Evolutionary conservation across 2,113 vertebrate species (phyloP).

Genomic region (Xiphorhynchus elegans): DNA sequence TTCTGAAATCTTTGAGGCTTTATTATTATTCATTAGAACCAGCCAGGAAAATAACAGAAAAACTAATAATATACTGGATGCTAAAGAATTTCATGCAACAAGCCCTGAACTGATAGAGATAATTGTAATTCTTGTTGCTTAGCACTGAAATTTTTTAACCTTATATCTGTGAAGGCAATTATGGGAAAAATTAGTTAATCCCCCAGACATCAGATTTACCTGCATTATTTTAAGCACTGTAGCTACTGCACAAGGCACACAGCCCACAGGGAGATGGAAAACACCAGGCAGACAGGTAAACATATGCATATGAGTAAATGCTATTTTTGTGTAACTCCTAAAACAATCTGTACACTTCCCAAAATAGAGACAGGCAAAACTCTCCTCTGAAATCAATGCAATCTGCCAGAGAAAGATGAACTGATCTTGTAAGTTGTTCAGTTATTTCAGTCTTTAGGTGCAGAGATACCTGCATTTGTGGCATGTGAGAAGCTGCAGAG

Average conservation of each 20-base stretch:
- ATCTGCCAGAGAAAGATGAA: background rate
- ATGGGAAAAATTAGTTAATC: conserved; percentile 11
- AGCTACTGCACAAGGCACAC: background rate
- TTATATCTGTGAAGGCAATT: background rate
- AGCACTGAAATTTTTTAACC: background rate
- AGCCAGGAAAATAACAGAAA: background rate
- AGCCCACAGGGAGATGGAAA: background rate
- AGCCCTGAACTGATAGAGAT: background rate
- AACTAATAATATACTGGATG: background rate
- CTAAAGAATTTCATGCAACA: background rate
- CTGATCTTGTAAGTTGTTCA: background rate
- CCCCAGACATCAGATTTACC: conserved; percentile 8
- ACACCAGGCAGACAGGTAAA: background rate
- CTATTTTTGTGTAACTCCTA: background rate
- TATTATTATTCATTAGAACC: background rate
- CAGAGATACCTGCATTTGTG: background rate
- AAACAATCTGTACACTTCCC: background rate
- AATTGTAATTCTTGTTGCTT: background rate
- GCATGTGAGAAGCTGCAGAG: background rate
- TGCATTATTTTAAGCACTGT: background rate
- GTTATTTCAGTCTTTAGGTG: background rate
- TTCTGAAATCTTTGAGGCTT: background rate
- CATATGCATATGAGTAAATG: background rate
- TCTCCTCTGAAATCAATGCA: background rate
- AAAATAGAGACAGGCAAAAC: conserved; percentile 16